Base-by-base conservation (phyloP, 2,888 invertebrate genomes). In the Agrochola lychnidis region DNA sequence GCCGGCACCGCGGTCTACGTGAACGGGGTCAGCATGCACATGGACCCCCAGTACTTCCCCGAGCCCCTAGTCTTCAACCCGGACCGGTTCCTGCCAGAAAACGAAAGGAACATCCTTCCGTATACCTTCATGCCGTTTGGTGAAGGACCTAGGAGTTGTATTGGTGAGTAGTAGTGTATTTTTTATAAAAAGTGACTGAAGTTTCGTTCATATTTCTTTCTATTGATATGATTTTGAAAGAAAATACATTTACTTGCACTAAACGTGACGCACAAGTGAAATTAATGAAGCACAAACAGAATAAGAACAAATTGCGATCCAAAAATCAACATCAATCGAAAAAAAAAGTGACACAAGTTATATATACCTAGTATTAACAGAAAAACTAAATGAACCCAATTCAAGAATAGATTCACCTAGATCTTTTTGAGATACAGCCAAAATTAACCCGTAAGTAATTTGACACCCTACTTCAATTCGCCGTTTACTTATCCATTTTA, bases 61-160 rank as follows among this genome's bases (percentile, higher is more conserved):
- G 94, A 97, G 7, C 97, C 97, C 0, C 80, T 90, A 0, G 94
- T 93, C 78, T 97, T 97, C 81, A 94, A 97, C 84, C 97, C 97
- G 14, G 94, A 97, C 59, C 89, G 97, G 72, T 97, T 97, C 82
- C 95, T 93, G 59, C 96, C 97, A 0, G 97, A 97, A 81, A 97
- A 97, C 81, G 97, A 97, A 84, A 89, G 90, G 0, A 94, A 95
- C 3, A 91, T 92, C 45, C 73, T 71, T 4, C 92, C 92, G 0
- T 92, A 88, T 25, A 90, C 92, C 0, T 97, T 94, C 73, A 81
- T 97, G 81, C 97, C 97, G 0, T 97, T 97, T 79, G 97, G 97
- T 0, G 85, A 95, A 19, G 97, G 97, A 14, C 97, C 97, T 2
- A 95, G 97, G 68, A 97, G 92, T 87, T 98, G 98, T 85, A 97